These are phyloP conservation scores for Daubentonia madagascariensis DNA, from an alignment of 2,113 vertebrate species.

Conservation along the genomic window DNA sequence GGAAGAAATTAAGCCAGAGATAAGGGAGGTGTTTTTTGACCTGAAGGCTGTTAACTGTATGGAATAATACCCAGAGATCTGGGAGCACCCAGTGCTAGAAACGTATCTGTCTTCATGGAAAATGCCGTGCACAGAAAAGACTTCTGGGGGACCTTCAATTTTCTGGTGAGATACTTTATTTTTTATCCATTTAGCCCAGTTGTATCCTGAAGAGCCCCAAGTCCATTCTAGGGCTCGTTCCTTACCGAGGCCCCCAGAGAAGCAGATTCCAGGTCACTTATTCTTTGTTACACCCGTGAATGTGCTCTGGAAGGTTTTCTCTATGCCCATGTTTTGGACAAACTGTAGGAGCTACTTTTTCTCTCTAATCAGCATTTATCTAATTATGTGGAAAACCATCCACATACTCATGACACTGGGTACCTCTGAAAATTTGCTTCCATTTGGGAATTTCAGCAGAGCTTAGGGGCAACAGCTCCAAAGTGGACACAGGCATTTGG, in stretches of 20 bases:
- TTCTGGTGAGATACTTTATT: background rate
- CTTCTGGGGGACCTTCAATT: background rate
- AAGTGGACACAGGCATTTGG: background rate
- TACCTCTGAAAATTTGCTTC: background rate
- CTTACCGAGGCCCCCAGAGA: background rate
- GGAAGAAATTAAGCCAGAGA: background rate
- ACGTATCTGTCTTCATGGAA: background rate
- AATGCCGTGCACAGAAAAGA: background rate
- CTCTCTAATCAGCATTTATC: background rate
- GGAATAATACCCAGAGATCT: background rate
- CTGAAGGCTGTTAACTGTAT: background rate
- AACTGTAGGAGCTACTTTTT: background rate
- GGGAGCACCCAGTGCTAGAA: background rate
- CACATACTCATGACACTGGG: background rate
- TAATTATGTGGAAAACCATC: background rate
- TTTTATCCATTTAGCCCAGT: background rate
- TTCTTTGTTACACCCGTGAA: background rate
- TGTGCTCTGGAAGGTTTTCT: background rate
- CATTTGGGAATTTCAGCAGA: background rate
- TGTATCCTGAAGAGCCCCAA: background rate
- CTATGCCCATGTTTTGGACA: background rate
- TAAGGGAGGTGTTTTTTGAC: background rate
- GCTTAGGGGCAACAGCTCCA: background rate
- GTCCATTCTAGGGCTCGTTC: background rate
- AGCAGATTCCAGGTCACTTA: background rate